Base-by-base conservation (phyloP, 1,140 invertebrate genomes). In the Drosophila lowei region DNA sequence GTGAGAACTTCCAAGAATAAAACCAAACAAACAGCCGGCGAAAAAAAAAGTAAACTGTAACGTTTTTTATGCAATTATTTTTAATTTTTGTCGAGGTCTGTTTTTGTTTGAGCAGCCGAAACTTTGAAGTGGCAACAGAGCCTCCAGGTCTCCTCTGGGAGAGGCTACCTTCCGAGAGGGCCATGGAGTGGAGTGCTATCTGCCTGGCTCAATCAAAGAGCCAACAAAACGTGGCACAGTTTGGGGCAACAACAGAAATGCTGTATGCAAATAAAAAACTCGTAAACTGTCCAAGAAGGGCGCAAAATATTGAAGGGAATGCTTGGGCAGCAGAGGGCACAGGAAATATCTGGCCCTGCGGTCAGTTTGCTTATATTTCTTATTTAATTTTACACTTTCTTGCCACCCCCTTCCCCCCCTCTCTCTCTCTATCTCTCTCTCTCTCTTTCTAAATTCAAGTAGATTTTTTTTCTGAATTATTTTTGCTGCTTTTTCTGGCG, bases 351-450 rank as follows among this genome's bases (percentile, higher is more conserved):
- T 18, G 16, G 62, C 70, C 73, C 70, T 86, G 77, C 70, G 81
- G 81, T 81, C 70, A 78, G 77, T 88, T 86, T 78, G 78, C 68
- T 85, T 74, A 66, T 81, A 81, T 88, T 72, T 88, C 65, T 81
- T 86, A 86, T 86, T 86, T 86, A 74, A 77, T 81, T 88, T 75
- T 88, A 77, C 83, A 77, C 77, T 81, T 77, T 71, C 59, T 50
- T 54, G 42, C 44, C 13, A 18, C 18, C 18, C 0, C 23, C 23
- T 0, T 11, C 34, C 4, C 34, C 4, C 3, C 1, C 34, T 13
- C 11, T 4, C 34, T 1, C 34, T 38, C 30, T 34, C 30, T 34
- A 0, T 34, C 30, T 34, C 9, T 11, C 30, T 34, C 8, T 34
- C 0, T 34, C 30, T 34, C 8, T 34, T 8, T 34, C 34, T 13